These are phyloP conservation scores for Ptiloglossa arizonensis DNA, from an alignment of 1,140 invertebrate species.

Conservation along the genomic window DNA sequence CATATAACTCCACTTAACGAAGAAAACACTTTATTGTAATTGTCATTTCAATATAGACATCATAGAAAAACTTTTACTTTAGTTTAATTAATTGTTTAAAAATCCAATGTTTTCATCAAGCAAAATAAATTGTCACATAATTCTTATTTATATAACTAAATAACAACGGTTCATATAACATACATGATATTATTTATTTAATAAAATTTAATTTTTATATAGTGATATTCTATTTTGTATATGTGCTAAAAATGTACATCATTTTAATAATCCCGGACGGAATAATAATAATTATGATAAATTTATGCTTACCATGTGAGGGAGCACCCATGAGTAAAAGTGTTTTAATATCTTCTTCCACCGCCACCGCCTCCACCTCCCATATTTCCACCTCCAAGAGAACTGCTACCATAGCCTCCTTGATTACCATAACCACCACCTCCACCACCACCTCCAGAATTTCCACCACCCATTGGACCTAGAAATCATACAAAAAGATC, in stretches of 20 bases:
- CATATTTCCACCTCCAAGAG: constrained; percentile 74
- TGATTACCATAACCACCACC: constrained; percentile 80
- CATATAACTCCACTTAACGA: not conserved
- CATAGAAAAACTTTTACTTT: not conserved
- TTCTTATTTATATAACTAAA: not conserved
- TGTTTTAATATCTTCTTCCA: constrained; percentile 77
- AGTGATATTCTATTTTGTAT: constrained; percentile 2
- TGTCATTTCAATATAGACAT: not conserved
- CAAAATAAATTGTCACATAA: constrained; percentile 2
- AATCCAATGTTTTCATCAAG: not conserved
- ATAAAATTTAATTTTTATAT: not conserved
- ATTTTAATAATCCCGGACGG: constrained; percentile 14
- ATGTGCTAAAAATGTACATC: not conserved
- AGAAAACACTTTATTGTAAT: not conserved
- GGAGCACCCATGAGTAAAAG: constrained; percentile 40
- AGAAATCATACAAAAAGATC: constrained; percentile 48
- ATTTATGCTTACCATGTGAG: constrained; percentile 71
- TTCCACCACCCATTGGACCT: constrained; percentile 77
- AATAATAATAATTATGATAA: not conserved
- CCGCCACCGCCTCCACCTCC: constrained; percentile 73
- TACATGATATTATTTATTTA: not conserved
- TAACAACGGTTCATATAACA: not conserved
- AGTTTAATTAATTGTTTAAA: not conserved
- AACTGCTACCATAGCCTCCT: constrained; percentile 76
- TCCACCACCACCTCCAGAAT: constrained; percentile 75